Evolutionary conservation across 2,113 vertebrate species (phyloP).

Genomic region (Protobothrops flavoviridis): DNA sequence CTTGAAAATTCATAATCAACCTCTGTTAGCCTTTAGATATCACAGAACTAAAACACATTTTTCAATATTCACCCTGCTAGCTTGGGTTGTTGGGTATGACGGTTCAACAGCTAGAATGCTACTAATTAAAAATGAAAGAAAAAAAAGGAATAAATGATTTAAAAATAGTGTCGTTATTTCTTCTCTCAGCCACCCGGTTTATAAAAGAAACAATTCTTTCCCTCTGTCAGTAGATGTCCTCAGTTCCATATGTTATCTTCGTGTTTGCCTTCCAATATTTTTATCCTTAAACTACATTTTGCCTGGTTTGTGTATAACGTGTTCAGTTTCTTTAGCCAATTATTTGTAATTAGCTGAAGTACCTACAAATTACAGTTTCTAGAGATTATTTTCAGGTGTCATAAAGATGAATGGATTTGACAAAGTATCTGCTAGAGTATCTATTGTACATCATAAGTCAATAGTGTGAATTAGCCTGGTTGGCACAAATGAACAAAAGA

Average conservation of each 20-base stretch:
- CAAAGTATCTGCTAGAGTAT: rapidly evolving
- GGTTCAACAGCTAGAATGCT: background rate
- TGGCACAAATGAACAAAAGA: background rate
- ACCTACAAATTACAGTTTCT: background rate
- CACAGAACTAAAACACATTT: background rate
- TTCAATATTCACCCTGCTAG: background rate
- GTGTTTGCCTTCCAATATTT: background rate
- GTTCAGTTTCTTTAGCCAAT: background rate
- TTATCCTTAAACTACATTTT: constrained; percentile 4
- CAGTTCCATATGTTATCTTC: constrained; percentile 5
- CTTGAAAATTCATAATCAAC: background rate
- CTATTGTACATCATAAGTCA: background rate
- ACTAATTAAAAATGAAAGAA: background rate
- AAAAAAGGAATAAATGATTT: background rate
- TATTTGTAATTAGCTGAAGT: background rate
- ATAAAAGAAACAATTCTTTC: background rate
- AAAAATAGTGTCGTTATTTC: background rate
- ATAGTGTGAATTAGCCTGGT: background rate
- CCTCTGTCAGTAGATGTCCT: constrained; percentile 10
- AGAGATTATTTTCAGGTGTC: background rate
- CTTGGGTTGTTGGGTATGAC: background rate
- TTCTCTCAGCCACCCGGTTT: rapidly evolving
- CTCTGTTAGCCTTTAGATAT: background rate
- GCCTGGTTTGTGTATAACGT: background rate
- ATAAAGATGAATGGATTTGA: background rate